Base-by-base conservation (phyloP, 2,888 invertebrate species). In the Hofmannophila pseudospretella region DNA sequence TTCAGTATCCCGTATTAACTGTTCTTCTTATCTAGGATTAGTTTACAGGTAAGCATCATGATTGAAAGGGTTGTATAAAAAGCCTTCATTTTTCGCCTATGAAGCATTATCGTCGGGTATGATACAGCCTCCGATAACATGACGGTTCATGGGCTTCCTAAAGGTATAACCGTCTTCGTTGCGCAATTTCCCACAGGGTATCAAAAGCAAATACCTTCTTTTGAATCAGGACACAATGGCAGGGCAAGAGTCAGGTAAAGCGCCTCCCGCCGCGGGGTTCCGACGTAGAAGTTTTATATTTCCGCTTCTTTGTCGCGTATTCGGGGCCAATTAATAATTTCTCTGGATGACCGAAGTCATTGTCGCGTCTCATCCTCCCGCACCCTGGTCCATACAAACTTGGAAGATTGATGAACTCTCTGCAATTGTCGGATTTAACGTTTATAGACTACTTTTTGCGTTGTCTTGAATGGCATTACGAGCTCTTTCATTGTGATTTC, bases 211-310 rank as follows among this genome's bases (percentile, higher is more conserved):
- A 81, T 80, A 80, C 67, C 71, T 70, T 76, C 81, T 67, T 75
- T 82, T 74, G 74, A 82, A 71, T 64, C 57, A 54, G 58, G 60
- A 61, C 59, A 85, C 84, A 86, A 86, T 77, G 65, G 74, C 52
- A 67, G 85, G 84, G 74, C 85, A 85, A 84, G 84, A 85, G 85
- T 86, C 86, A 86, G 86, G 86, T 86, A 86, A 68, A 77, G 74
- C 75, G 73, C 71, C 67, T 77, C 71, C 47, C 82, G 47, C 84
- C 47, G 71, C 77, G 75, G 86, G 85, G 80, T 73, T 71, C 67
- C 74, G 60, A 67, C 57, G 70, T 67, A 75, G 71, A 76, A 84
- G 81, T 85, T 85, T 85, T 86, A 85, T 86, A 85, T 86, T 82
- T 86, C 86, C 86, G 86, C 75, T 85, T 82, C 85, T 84, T 86